Evolutionary conservation across 64 coral and sea anemone species (phyloP).

Genomic region (Pocillopora damicornis): DNA sequence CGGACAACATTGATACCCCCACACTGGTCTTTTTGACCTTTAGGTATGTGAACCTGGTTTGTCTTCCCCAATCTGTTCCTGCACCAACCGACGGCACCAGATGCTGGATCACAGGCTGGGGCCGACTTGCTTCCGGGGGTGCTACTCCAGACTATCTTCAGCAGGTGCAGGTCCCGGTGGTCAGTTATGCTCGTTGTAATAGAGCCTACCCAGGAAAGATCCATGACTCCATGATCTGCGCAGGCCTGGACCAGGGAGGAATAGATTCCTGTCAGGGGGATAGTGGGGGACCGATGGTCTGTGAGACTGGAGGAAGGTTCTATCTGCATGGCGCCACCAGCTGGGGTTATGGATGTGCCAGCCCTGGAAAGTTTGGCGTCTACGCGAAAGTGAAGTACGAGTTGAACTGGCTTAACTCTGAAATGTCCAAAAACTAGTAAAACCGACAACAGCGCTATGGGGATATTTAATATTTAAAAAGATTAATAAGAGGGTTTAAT

Average conservation of each 20-base stretch:
- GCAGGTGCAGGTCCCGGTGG: conserved; percentile 39
- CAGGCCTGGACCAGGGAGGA: conserved; percentile 38
- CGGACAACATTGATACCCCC: no score
- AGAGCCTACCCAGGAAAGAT: conserved; percentile 31
- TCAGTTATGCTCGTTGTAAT: conserved; percentile 3
- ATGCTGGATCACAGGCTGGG: conserved; percentile 57
- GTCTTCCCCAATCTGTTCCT: not conserved
- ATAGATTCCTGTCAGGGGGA: conserved; percentile 48
- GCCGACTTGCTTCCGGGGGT: conserved; percentile 37
- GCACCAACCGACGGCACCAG: conserved; percentile 25
- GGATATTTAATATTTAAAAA: not conserved
- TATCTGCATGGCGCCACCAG: conserved; percentile 41
- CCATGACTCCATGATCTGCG: conserved; percentile 48
- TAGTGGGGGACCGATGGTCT: conserved; percentile 45
- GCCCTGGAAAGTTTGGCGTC: conserved; percentile 10
- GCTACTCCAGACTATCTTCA: conserved; percentile 22
- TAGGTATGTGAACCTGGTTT: not conserved
- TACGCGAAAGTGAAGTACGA: conserved; percentile 30
- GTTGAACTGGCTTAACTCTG: conserved; percentile 1
- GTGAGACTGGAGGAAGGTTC: conserved; percentile 34
- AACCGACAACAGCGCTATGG: not conserved
- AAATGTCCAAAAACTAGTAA: not conserved
- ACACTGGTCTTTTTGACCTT: not conserved
- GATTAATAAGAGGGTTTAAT: not conserved
- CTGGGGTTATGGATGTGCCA: conserved; percentile 35